Percentiles rank a stretch among this genome's conserved stretches.
Evolutionary conservation across 2,797 vertebrate genomes (phyloP).

Genomic region (Parotocinclus haroldoi): DNA sequence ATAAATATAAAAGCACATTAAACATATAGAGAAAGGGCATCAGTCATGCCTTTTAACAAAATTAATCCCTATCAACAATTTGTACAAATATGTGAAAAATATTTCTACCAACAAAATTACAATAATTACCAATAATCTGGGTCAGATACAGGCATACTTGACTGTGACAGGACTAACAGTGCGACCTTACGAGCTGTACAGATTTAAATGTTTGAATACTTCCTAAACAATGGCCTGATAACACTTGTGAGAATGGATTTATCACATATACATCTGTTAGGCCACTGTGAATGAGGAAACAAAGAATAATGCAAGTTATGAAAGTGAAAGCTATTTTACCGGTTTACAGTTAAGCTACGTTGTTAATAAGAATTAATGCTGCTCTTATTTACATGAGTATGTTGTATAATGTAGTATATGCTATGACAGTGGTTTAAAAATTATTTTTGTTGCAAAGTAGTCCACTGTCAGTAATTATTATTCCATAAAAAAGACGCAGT

Average conservation of each 20-base stretch:
- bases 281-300: conserved; percentile 9
- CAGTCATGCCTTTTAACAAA: conserved; percentile 48
- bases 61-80: conserved; percentile 49
- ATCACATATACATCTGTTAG: neutral
- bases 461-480: conserved; percentile 20
- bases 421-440: conserved; percentile 11
- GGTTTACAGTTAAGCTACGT: conserved; percentile 41
- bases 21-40: conserved; percentile 52
- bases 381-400: neutral
- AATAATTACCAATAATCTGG: conserved; percentile 17
- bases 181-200: conserved; percentile 38
- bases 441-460: conserved; percentile 4
- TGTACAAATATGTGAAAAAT: conserved; percentile 59
- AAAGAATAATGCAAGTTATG: neutral
- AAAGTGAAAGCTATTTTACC: conserved; percentile 41
- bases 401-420: neutral
- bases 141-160: conserved; percentile 24
- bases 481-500: conserved; percentile 37
- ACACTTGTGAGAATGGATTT: no score
- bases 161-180: conserved; percentile 46
- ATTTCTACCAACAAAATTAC: conserved; percentile 36
- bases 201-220: conserved; percentile 34
- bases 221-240: conserved; percentile 18
- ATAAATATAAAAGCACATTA: conserved; percentile 80
- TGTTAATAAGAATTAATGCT: conserved; percentile 29